Base-by-base conservation (phyloP, 2,797 vertebrate species). In the Hybognathus amarus region DNA sequence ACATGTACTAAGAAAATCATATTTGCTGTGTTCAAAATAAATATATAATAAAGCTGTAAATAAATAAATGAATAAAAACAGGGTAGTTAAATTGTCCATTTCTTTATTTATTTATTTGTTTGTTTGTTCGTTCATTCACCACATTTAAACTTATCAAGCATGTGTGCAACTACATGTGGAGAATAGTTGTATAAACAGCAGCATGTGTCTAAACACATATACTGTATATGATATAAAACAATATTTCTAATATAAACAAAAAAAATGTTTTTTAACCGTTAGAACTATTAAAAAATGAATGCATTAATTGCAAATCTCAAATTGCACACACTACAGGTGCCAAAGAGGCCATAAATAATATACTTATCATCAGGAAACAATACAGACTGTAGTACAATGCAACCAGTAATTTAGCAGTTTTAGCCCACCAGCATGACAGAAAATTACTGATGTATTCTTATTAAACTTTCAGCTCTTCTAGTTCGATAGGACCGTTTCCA, bases 361-460 rank as follows among this genome's bases (percentile, higher is more conserved):
- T 63, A 45, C 67, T 89, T 86, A 79, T 79, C 75, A 52, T 74
- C 12, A 47, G 75, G 77, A 87, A 88, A 89, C 86, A 89, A 88
- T 85, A 69, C 76, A 13, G 83, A 80, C 73, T 69, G 79, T 52
- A 80, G 63, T 77, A 84, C 87, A 87, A 84, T 77, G 74, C 38
- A 86, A 66, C 85, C 83, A 85, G 79, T 87, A 87, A 87, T 90
- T 88, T 83, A 42, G 67, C 77, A 83, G 86, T 84, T 85, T 77
- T 85, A 83, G 82, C 86, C 85, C 80, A 87, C 85, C 84, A 88
- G 86, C 84, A 82, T 75, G 68, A 54, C 64, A 82, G 71, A 76
- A 84, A 85, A 86, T 90, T 89, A 88, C 87, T 87, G 87, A 88
- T 87, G 87, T 82, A 80, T 89, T 86, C 80, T 85, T 80, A 84